Evolutionary conservation across 1,140 invertebrate genomes (phyloP), one percentile per base, ranked within the genome.

Genomic region (Cotesia glomerata): DNA sequence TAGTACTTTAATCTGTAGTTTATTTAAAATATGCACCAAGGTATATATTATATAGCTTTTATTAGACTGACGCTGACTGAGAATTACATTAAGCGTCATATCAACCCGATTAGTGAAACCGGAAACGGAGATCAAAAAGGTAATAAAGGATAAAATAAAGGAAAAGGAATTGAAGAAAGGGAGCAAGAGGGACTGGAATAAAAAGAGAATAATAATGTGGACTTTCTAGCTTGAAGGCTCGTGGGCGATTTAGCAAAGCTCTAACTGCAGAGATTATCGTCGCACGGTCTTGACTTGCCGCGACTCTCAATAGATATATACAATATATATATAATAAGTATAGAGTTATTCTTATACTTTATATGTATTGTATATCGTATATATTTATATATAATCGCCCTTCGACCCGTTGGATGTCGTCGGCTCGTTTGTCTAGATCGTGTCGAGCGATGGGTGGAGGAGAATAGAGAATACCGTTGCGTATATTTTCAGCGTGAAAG

Each of bases 401-500:
- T 39, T 63, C 58, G 59, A 52, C 65, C 52, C 49, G 49, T 26
- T 51, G 14, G 63, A 58, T 56, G 56, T 71, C 16, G 35, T 63
- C 51, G 63, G 45, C 34, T 65, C 26, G 26, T 52, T 71, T 35
- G 51, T 64, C 52, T 36, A 64, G 70, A 56, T 65, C n/a, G 63
- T 52, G 45, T 56, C 39, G 56, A 59, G n/a, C 62, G 18, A 62
- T 71, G 70, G 70, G 70, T 71, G 70, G 70, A 58, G 61, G 62
- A 63, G 62, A 64, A 62, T 36, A 14, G 52, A 64, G 52, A 34
- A 64, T 71, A 52, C 61, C 61, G 69, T 71, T 71, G 69, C 61
- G 61, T 65, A 58, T 68, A 69, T 69, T 63, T 56, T 26, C 62
- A 71, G 70, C 52, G 70, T 71, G 70, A 71, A 71, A 71, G 70